Evolutionary conservation across 2,113 vertebrate genomes (phyloP).

Genomic region (Speoplatyrhinus poulsoni): DNA sequence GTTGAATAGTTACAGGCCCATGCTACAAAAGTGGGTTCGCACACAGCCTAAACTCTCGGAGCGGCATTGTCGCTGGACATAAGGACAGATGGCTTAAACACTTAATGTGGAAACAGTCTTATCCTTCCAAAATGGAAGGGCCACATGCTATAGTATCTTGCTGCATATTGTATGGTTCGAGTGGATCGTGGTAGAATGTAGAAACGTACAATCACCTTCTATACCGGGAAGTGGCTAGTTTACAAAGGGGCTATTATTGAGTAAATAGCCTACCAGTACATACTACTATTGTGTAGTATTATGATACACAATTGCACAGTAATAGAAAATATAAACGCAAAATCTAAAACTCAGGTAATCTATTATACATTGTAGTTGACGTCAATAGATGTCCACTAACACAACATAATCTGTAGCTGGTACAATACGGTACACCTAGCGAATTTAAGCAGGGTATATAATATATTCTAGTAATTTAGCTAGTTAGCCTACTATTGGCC

Average conservation of each 20-base stretch:
- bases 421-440: conserved; percentile 13
- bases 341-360: neutral
- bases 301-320: neutral
- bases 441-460: conserved; percentile 27
- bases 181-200: no score
- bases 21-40: conserved; percentile 55
- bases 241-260: neutral
- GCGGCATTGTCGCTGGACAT: conserved; percentile 4
- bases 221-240: neutral
- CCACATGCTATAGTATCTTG: no score
- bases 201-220: no score
- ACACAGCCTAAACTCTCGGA: conserved; percentile 43
- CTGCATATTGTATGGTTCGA: neutral
- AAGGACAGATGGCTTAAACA: conserved; percentile 5
- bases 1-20: conserved; percentile 42
- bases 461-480: conserved; percentile 10
- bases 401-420: neutral
- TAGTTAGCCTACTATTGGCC: neutral
- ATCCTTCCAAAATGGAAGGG: conserved; percentile 1
- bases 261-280: neutral
- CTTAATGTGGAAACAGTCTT: neutral
- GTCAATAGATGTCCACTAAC: neutral
- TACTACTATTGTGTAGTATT: no score
- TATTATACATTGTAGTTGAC: neutral
- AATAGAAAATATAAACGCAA: neutral